Evolutionary conservation across 2,113 vertebrate genomes (phyloP), one percentile per base, ranked within the genome.

Genomic region (Paraplagusia blochii): DNA sequence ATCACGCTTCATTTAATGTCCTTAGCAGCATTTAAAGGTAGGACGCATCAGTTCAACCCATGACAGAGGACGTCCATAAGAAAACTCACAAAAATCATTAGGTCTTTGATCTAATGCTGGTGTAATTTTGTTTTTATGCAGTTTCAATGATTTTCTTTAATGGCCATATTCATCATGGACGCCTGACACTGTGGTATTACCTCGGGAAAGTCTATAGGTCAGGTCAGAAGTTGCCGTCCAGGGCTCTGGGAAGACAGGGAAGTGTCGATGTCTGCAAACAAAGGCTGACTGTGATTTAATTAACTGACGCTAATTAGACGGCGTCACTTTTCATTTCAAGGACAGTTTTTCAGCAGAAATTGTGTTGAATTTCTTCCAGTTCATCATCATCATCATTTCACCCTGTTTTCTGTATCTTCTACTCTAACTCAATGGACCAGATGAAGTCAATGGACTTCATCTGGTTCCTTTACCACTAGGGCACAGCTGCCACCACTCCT

Each of bases 281-380:
- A 57, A 79, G 57, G 76, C 69, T 77, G 67, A 47, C 63, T 59
- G 44, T 74, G 71, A 72, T 84, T 82, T 80, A 80, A 84, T 87
- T 87, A 84, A 58, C 57, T 62, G 58, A 50, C 33, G 74, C 63
- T 78, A 81, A 90, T 85, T 84, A 85, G 75, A 86, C 71, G 66
- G 64, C 74, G 84, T 84, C 82, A 80, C 78, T 86, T 88, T 82
- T 61, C 58, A 81, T 88, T 85, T 69, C 53, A 67, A 66, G 60
- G 75, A 74, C 74, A 56, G 64, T 64, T 51, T 76, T 58, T 72
- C 61, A 75, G 52, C 35, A 51, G 62, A 36, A 66, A 74, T 79
- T 77, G 54, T 62, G 19, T 10, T 59, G 55, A 44, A 7, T 48
- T 13, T 35, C 61, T 66, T 55, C 69, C 39, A 44, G 64, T 54